These are phyloP conservation scores for Sebastes hopkinsi DNA, from an alignment of 2,797 vertebrate species.

Conservation along the genomic window DNA sequence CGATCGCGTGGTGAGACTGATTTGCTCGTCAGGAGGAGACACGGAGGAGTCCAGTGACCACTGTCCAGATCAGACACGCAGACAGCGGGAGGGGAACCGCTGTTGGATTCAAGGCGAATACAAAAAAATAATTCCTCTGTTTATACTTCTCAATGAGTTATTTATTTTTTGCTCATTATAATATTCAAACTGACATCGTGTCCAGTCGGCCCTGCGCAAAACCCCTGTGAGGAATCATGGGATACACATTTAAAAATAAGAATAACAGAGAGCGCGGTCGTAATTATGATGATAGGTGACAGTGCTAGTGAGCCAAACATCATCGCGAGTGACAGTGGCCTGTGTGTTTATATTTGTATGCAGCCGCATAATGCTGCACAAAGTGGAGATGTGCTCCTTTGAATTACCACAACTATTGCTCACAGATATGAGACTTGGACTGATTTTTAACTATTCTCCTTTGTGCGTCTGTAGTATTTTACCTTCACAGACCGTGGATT, in stretches of 20 bases:
- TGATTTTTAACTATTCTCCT: constrained; percentile 51
- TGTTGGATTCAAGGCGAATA: constrained; percentile 78
- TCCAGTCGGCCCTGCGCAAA: constrained; percentile 74
- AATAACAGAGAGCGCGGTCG: constrained; percentile 53
- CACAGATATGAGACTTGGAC: constrained; percentile 51
- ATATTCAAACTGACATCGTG: constrained; percentile 82
- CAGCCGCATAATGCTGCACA: constrained; percentile 48
- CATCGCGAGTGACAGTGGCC: constrained; percentile 74
- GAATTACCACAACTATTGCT: constrained; percentile 65
- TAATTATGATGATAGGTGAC: constrained; percentile 82
- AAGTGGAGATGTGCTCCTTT: constrained; percentile 68
- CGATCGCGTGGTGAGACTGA: constrained; percentile 66
- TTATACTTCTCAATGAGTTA: constrained; percentile 77
- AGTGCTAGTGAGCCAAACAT: constrained; percentile 72
- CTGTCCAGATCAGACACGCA: constrained; percentile 71
- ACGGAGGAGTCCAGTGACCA: constrained; percentile 65
- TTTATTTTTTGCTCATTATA: constrained; percentile 81
- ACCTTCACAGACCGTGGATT: constrained; percentile 50
- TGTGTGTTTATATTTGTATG: constrained; percentile 67
- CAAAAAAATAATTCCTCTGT: constrained; percentile 54
- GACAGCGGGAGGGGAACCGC: constrained; percentile 59
- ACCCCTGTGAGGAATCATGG: constrained; percentile 75
- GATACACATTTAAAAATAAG: constrained; percentile 76
- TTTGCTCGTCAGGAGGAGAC: constrained; percentile 69
- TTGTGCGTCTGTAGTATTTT: constrained; percentile 44